Conservation (phyloP, 2,888 invertebrate species). For the Nemoura dubitans region DNA sequence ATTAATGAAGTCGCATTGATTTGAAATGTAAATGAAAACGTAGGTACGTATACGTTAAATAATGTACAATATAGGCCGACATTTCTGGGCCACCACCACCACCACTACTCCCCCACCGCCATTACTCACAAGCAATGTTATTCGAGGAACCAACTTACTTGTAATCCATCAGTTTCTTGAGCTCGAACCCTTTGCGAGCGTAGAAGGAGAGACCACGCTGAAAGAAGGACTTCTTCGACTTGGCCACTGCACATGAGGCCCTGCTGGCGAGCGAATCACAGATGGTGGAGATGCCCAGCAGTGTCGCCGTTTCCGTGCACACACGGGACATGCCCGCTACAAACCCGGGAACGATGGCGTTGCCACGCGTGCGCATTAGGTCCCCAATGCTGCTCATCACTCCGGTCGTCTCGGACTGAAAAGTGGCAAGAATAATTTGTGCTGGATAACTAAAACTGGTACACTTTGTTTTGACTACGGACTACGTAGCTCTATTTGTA, state of each 20-base stretch:
- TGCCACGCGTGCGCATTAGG: neutral
- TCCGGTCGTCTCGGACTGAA: neutral
- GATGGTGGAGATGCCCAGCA: neutral
- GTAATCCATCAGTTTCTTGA: neutral
- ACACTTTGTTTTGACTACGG: no score
- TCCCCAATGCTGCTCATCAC: neutral
- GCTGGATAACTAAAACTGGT: no score
- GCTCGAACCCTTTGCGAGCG: neutral
- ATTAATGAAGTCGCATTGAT: no score
- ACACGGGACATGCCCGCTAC: neutral
- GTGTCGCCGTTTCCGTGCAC: neutral
- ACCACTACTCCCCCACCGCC: no score
- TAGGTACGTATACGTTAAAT: no score
- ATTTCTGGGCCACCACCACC: no score
- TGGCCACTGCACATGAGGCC: neutral
- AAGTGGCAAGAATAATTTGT: no score
- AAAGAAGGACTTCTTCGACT: neutral
- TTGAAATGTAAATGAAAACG: no score
- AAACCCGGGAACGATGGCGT: neutral
- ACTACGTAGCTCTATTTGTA: no score
- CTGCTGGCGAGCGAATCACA: neutral
- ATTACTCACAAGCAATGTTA: no score
- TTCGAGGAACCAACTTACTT: no score
- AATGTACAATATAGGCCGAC: no score
- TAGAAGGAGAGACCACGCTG: neutral